Evolutionary conservation across 2,113 vertebrate genomes (phyloP).

Genomic region (Rhea americana): DNA sequence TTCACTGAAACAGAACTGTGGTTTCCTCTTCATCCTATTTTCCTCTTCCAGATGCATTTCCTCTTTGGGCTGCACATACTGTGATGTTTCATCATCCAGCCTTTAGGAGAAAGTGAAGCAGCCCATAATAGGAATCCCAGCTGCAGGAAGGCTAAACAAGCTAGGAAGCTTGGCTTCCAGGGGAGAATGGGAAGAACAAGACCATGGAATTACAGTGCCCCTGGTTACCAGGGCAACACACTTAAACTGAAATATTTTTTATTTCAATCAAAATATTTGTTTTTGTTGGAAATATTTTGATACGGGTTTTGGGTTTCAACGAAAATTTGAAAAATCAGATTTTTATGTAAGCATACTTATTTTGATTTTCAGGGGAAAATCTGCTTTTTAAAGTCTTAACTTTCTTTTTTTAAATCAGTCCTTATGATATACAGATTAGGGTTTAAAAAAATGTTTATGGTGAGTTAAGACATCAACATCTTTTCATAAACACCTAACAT

Average conservation of each 20-base stretch:
- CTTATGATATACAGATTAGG: not conserved
- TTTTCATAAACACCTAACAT: not conserved
- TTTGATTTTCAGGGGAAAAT: not conserved
- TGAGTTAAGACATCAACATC: not conserved
- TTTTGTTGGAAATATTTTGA: conserved; percentile 30
- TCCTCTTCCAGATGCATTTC: not conserved
- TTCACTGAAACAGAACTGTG: not conserved
- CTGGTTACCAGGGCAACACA: conserved; percentile 69
- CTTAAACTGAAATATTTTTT: conserved; percentile 30
- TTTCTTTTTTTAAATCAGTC: not conserved
- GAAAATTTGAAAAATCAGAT: not conserved
- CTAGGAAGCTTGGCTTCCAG: not conserved
- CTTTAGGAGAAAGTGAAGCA: not conserved
- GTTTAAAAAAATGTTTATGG: not conserved
- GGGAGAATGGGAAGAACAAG: conserved; percentile 26
- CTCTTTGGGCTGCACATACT: not conserved
- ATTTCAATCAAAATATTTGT: conserved; percentile 53
- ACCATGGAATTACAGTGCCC: conserved; percentile 57
- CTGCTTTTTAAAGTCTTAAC: not conserved
- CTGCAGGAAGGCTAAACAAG: not conserved
- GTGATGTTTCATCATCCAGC: not conserved
- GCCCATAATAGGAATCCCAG: not conserved
- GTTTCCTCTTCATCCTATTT: not conserved
- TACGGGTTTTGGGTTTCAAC: not conserved
- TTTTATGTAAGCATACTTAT: not conserved